These are phyloP conservation scores for Poecilia picta DNA, from an alignment of 2,797 vertebrate genomes.

Conservation along the genomic window DNA sequence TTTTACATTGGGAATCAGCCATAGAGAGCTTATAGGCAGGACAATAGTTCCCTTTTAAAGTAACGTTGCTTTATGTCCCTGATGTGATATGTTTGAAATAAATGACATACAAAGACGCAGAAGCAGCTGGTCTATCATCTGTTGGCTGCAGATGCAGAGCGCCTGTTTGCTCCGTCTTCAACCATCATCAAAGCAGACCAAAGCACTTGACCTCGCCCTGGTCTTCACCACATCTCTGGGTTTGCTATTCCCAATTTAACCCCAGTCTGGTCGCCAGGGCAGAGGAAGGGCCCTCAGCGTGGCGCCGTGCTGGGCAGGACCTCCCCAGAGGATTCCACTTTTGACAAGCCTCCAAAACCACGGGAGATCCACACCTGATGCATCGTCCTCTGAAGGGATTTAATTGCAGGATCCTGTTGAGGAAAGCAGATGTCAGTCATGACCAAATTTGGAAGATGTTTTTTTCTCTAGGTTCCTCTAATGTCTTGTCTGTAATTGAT, in stretches of 20 bases:
- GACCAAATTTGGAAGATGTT: background rate
- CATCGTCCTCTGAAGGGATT: conserved; percentile 21
- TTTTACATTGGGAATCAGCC: background rate
- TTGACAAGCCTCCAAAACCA: conserved; percentile 51
- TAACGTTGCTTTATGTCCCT: background rate
- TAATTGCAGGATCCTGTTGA: conserved; percentile 24
- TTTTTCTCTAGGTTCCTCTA: background rate
- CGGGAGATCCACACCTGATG: conserved; percentile 57
- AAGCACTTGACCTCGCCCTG: conserved; percentile 75
- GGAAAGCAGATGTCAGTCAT: conserved; percentile 23
- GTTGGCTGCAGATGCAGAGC: conserved; percentile 38
- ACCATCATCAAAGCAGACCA: conserved; percentile 74
- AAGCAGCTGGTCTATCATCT: conserved; percentile 3
- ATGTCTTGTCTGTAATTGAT: background rate
- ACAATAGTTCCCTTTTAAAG: background rate
- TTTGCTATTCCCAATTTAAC: conserved; percentile 79
- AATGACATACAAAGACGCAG: background rate
- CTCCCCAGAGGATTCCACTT: conserved; percentile 62
- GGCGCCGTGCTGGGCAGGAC: conserved; percentile 70
- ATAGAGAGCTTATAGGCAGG: background rate
- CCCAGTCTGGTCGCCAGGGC: conserved; percentile 57
- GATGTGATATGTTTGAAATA: background rate
- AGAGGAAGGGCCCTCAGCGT: conserved; percentile 52
- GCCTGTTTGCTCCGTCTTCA: conserved; percentile 47
- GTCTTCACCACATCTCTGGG: conserved; percentile 69